phyloP scores from a whole-genome alignment of 1,140 invertebrate species.

The Artemia franciscana region DNA sequence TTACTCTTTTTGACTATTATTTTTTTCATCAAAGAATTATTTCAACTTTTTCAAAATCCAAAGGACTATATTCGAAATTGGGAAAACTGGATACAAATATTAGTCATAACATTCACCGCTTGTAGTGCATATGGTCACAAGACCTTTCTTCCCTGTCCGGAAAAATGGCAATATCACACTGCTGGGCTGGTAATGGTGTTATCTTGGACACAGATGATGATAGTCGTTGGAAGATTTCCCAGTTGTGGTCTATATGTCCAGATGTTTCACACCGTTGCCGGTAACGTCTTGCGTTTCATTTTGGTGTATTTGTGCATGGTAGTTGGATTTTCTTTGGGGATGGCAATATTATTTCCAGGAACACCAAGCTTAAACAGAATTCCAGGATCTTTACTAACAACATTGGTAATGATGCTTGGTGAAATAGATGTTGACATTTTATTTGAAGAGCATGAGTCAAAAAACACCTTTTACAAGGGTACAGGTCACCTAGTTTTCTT shows the following conservation, averaged over 20 bases:
- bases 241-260: slow-evolving; percentile 63
- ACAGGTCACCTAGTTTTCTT: slow-evolving; percentile 51
- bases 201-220: slow-evolving; percentile 63
- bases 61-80: slow-evolving; percentile 51
- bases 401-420: slow-evolving; percentile 68
- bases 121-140: background rate
- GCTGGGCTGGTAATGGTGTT: slow-evolving; percentile 57
- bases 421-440: slow-evolving; percentile 42
- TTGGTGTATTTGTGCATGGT: slow-evolving; percentile 57
- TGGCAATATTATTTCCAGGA: slow-evolving; percentile 22
- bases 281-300: slow-evolving; percentile 56
- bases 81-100: slow-evolving; percentile 59
- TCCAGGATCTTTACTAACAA: slow-evolving; percentile 33
- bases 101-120: slow-evolving; percentile 42
- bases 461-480: slow-evolving; percentile 46
- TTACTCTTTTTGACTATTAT: slow-evolving; percentile 12
- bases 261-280: slow-evolving; percentile 61
- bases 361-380: slow-evolving; percentile 13
- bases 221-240: slow-evolving; percentile 58
- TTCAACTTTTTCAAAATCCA: slow-evolving; percentile 39
- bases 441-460: slow-evolving; percentile 44
- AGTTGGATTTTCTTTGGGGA: slow-evolving; percentile 61
- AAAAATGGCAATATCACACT: slow-evolving; percentile 58
- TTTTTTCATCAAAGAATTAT: slow-evolving; percentile 32
- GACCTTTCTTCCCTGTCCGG: slow-evolving; percentile 22